phyloP scores from a whole-genome alignment of 2,797 vertebrate genomes.

The Pangasius mekongensis region DNA sequence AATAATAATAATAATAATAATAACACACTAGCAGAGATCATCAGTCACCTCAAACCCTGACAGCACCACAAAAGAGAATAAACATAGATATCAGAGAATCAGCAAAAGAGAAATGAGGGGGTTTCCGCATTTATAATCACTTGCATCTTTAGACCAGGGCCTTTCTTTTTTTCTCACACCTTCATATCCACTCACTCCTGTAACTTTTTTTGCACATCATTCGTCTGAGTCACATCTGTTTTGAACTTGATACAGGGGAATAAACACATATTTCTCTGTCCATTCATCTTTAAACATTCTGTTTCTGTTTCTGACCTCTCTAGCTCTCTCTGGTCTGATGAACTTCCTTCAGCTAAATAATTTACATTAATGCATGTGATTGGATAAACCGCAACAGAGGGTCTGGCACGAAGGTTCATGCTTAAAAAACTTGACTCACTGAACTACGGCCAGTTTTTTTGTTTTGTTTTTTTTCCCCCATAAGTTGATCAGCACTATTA shows the following conservation, averaged over 20 bases:
- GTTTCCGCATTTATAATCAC: not conserved
- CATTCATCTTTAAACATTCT: conserved; percentile 1
- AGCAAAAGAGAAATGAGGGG: not conserved
- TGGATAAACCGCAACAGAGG: not conserved
- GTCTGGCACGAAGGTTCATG: not conserved
- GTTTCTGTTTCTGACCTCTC: not conserved
- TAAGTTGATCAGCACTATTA: not conserved
- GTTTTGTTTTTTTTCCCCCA: not conserved
- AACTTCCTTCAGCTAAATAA: not conserved
- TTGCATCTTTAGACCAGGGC: not conserved
- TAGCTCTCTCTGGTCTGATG: not conserved
- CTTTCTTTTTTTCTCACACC: not conserved
- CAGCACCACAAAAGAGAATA: not conserved
- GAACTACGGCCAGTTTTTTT: not conserved
- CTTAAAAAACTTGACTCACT: not conserved
- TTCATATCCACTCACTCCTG: not conserved
- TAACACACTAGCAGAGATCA: not conserved
- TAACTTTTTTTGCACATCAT: not conserved
- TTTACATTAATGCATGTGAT: not conserved
- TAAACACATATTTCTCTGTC: not conserved
- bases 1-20: not conserved
- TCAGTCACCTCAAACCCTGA: not conserved
- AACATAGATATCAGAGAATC: no score
- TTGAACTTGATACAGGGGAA: not conserved
- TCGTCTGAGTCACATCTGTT: conserved; percentile 14